These are phyloP conservation scores for Sepiola atlantica DNA, from an alignment of 2,888 invertebrate genomes.

Conservation along the genomic window DNA sequence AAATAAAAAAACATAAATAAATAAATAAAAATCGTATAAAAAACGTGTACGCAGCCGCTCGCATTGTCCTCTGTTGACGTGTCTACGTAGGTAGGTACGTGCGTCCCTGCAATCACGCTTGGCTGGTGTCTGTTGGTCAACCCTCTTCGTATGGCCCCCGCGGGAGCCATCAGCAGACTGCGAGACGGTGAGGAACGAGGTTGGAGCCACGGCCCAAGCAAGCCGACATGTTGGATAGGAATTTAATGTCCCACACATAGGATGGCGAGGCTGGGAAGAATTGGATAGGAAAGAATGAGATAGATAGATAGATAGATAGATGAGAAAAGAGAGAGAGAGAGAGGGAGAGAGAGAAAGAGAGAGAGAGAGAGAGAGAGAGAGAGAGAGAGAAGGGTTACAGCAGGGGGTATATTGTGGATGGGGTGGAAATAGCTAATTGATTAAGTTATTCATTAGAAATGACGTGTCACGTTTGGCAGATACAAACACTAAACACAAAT, in stretches of 20 bases:
- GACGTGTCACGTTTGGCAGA: background rate
- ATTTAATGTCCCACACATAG: background rate
- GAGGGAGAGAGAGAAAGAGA: background rate
- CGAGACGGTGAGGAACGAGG: background rate
- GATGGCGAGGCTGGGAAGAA: background rate
- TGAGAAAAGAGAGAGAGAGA: background rate
- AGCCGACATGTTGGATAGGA: background rate
- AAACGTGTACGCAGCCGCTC: background rate
- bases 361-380: background rate
- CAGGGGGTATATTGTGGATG: no score
- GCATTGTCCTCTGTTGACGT: background rate
- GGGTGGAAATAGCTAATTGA: background rate
- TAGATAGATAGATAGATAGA: background rate
- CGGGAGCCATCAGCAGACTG: background rate
- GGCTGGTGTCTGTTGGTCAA: conserved; percentile 32
- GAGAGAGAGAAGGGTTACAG: no score
- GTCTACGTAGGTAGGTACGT: background rate
- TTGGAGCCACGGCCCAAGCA: background rate
- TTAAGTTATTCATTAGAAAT: conserved; percentile 19
- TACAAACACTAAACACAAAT: background rate
- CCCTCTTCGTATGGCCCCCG: background rate
- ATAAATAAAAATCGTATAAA: background rate
- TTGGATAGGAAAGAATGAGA: background rate
- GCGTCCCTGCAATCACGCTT: background rate
- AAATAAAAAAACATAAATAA: background rate